Base-by-base conservation (phyloP, 2,888 invertebrate species). In the Eupithecia subfuscata region DNA sequence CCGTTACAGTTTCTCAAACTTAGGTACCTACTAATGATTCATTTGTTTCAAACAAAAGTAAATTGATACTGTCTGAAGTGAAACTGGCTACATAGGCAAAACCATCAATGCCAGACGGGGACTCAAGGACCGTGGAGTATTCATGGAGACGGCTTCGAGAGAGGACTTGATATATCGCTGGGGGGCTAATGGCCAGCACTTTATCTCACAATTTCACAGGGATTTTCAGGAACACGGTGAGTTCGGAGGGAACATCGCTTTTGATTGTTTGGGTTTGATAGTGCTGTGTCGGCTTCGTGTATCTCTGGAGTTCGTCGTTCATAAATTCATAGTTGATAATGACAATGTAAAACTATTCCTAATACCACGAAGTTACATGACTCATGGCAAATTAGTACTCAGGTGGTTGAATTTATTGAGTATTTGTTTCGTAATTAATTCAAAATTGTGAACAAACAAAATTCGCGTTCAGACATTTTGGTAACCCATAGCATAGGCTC, bases 41-140 rank as follows among this genome's bases (percentile, higher is more conserved):
- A 60, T 60, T 60, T 60, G 22, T 60, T 60, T 22, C 22, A 22
- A 40, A 63, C 63, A 37, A 65, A 74, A 70, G 65, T 34, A 43
- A 74, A 71, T 74, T 45, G 43, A 73, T 68, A 68, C 16, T 34
- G 64, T 64, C 34, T 64, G 64, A 64, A 22, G 45, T 43, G 25
- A 52, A 73, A 73, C 70, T 40, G 22, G 25, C 72, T 70, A 75
- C 75, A 64, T 65, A 37, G 56, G 68, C 69, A 69, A 69, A 72
- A 73, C 83, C 76, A 84, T 86, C 86, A 86, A 84, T 80, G 77
- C 77, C 86, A 86, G 86, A 77, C 81, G 73, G 80, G 80, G 72
- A 80, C 80, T 77, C 82, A 81, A 81, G 77, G 79, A 75, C 73
- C 71, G 78, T 82, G 80, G 78, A 85, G 87, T 84, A 86, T 86